Evolutionary conservation across 2,113 vertebrate genomes (phyloP), one percentile per base, ranked within the genome.

Genomic region (Microcebus griseorufus): DNA sequence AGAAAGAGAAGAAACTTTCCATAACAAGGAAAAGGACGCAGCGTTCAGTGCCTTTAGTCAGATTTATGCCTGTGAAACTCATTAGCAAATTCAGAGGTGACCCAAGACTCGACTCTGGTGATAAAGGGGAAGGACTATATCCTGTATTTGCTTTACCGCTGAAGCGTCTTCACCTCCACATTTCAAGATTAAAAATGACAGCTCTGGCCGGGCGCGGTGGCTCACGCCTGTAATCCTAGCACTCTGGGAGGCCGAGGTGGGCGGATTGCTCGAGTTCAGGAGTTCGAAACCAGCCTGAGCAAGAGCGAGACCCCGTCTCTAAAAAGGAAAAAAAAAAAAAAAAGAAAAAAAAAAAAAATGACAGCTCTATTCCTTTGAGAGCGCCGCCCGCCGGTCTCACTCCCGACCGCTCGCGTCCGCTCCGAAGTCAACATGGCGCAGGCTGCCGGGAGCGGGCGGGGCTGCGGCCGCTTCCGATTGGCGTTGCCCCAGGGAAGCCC

Each of bases 361-460:
- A 22, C 55, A 5, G 11, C 34, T 9, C 7, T 1, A 2, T 32
- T 29, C 10, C 4, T 70, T 3, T 2, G 4, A 25, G 37, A 1
- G 12, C 0, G 0, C 39, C 7, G 2, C 18, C 8, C 5, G 10
- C 48, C 3, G 14, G 53, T 55, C 9, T 3, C 0, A 0, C 25
- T 18, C 2, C 8, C 4, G 2, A 5, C 12, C 20, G 7, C 16
- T 5, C 22, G 53, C 53, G 53, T 3, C 2, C 2, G 9, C 3
- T 29, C 6, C 32, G 16, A 86, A 58, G 3, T 65, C 64, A 1
- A 8, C 29, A 0, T 0, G 2, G 3, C 27, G 0, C 17, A 1
- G 0, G 6, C 4, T 0, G 16, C 3, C 2, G 0, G 39, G 51
- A 14, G 16, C 51, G 22, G 39, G 6, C 29, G 9, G 55, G 22